Evolutionary conservation across 2,113 vertebrate species (phyloP).

Genomic region (Bettongia penicillata): DNA sequence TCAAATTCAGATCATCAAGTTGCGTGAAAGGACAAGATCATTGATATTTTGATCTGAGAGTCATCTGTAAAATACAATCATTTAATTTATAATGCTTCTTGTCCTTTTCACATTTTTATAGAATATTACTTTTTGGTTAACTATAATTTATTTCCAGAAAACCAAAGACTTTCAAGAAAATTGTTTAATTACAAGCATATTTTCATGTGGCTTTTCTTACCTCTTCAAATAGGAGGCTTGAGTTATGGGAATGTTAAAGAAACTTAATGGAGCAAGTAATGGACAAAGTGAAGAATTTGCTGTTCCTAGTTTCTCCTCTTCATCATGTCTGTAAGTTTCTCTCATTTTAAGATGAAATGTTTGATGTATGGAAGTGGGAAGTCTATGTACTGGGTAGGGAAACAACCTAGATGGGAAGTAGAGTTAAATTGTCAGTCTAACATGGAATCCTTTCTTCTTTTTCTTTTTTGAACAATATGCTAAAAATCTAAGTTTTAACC

Average conservation of each 20-base stretch:
- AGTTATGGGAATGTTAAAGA: slow-evolving; percentile 19
- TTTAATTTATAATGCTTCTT: background rate
- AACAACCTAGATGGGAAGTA: background rate
- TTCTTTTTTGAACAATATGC: background rate
- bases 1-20: background rate
- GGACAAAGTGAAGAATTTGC: background rate
- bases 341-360: background rate
- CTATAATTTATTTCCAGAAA: background rate
- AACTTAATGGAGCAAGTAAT: slow-evolving; percentile 29
- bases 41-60: background rate
- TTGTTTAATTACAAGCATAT: background rate
- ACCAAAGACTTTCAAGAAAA: background rate
- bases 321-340: background rate
- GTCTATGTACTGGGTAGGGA: background rate
- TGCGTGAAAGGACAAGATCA: background rate
- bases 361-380: background rate
- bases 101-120: background rate
- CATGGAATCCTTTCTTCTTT: background rate
- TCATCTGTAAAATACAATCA: background rate
- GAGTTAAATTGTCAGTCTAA: background rate
- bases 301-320: background rate
- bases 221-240: background rate
- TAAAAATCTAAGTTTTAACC: background rate
- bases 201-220: background rate
- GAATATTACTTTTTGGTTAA: background rate